phyloP scores from a whole-genome alignment of 2,797 vertebrate species.

The Acrossocheilus wenchowensis region DNA sequence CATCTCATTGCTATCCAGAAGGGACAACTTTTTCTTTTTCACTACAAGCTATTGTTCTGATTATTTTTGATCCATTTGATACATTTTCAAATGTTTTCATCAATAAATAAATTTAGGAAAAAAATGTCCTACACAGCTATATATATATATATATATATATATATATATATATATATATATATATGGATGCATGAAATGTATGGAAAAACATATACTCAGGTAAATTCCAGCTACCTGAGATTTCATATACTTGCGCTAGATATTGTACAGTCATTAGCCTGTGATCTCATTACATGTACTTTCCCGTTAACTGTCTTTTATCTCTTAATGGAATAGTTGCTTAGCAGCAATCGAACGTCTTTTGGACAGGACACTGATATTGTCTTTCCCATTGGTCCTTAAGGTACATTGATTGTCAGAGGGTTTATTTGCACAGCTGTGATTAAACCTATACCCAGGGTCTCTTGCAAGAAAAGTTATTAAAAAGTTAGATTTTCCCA shows the following conservation, averaged over 20 bases:
- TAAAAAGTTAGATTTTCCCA: background rate
- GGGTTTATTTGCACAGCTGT: conserved; percentile 13
- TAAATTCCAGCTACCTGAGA: background rate
- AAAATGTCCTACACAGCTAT: no score
- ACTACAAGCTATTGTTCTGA: no score
- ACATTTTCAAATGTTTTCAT: no score
- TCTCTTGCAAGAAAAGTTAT: conserved; percentile 16
- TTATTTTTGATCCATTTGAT: no score
- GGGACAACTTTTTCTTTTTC: no score
- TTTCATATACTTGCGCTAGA: background rate
- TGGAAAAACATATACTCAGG: background rate
- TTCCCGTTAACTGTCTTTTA: background rate
- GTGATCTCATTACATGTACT: background rate
- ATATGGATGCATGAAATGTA: background rate
- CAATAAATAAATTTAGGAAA: no score
- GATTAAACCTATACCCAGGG: conserved; percentile 4
- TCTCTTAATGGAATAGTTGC: conserved; percentile 27
- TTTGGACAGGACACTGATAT: background rate
- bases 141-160: no score
- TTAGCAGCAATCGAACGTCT: background rate
- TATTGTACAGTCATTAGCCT: background rate
- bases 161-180: no score
- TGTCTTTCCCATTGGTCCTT: conserved; percentile 23
- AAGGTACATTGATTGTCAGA: conserved; percentile 1
- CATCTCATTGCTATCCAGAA: background rate